Evolutionary conservation across 1,140 invertebrate species (phyloP).

Genomic region (Bombus breviceps): DNA sequence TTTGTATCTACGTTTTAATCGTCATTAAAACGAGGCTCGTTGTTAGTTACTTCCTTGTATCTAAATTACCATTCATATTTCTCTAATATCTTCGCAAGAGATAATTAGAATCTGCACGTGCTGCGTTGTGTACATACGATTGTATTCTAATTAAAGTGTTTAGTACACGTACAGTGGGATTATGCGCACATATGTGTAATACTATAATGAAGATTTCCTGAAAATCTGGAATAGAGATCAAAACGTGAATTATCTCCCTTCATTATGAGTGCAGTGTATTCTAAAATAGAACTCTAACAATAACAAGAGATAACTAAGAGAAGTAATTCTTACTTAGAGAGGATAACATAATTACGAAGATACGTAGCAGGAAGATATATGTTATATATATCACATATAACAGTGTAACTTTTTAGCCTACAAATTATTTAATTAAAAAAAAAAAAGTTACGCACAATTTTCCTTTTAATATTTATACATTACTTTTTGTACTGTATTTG

Average conservation of each 20-base stretch:
- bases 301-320: conserved; percentile 11
- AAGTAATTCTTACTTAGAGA: not conserved
- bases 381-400: not conserved
- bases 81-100: not conserved
- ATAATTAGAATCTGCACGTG: not conserved
- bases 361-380: no score
- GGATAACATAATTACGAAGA: not conserved
- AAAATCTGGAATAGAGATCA: not conserved
- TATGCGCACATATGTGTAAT: no score
- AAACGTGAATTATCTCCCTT: conserved; percentile 8
- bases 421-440: no score
- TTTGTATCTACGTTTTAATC: not conserved
- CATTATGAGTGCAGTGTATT: not conserved
- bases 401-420: no score
- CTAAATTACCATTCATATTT: not conserved
- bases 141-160: not conserved
- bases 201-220: not conserved
- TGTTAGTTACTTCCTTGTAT: not conserved
- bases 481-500: not conserved
- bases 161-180: not conserved
- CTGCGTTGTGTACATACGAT: not conserved
- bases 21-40: not conserved
- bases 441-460: not conserved
- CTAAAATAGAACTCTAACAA: conserved; percentile 23
- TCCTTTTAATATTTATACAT: not conserved